Evolutionary conservation across 2,888 invertebrate species (phyloP).

Genomic region (Atrina japonica): DNA sequence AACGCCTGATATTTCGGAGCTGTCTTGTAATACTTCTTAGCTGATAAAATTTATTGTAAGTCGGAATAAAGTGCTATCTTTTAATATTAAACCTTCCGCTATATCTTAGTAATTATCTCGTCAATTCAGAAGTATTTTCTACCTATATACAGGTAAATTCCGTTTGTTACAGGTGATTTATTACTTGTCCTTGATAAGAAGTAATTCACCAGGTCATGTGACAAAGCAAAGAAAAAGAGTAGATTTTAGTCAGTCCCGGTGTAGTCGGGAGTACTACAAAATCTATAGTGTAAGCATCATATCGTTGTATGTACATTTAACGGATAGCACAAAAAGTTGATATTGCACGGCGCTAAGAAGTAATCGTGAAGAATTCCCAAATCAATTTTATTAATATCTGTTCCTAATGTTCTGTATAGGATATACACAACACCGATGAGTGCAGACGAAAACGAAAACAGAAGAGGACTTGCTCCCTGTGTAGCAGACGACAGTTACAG

Average conservation of each 20-base stretch:
- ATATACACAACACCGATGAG: slow-evolving; percentile 15
- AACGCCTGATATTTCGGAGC: no score
- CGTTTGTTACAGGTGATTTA: slow-evolving; percentile 33
- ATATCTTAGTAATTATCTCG: slow-evolving; percentile 29
- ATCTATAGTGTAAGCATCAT: no score
- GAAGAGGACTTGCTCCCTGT: slow-evolving; percentile 10
- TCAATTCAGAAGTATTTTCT: slow-evolving; percentile 13
- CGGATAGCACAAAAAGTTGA: no score
- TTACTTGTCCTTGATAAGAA: slow-evolving; percentile 41
- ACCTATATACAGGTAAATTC: slow-evolving; percentile 23
- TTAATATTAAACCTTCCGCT: slow-evolving; percentile 6
- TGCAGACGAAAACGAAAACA: slow-evolving; percentile 27
- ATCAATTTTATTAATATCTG: no score
- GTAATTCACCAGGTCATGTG: slow-evolving; percentile 34
- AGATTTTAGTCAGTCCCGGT: background rate
- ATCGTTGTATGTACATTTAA: no score
- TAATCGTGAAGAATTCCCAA: no score
- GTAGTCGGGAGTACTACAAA: no score
- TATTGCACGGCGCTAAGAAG: no score
- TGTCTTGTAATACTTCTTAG: no score
- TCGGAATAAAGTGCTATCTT: slow-evolving; percentile 15
- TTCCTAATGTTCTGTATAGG: no score
- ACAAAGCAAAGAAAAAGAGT: slow-evolving; percentile 23
- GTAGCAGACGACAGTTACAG: slow-evolving; percentile 28
- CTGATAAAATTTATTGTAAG: background rate